These are phyloP conservation scores for Urechis unicinctus DNA, from an alignment of 2,888 invertebrate species.

Conservation along the genomic window DNA sequence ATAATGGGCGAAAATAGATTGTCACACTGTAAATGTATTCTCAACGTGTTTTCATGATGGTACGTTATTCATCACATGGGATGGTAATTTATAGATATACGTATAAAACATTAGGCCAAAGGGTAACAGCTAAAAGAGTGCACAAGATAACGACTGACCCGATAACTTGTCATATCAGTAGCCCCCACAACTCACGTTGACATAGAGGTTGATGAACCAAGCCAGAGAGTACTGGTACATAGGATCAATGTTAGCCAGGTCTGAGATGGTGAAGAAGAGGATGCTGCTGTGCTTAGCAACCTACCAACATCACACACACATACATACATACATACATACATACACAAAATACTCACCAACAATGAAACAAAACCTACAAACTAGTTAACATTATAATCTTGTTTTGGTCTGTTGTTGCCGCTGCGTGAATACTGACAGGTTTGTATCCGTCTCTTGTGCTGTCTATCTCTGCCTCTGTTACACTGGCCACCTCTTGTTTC, in stretches of 20 bases:
- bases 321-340: no score
- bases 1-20: no score
- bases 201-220: conserved; percentile 86
- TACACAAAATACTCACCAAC: conserved; percentile 4
- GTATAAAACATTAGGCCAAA: neutral
- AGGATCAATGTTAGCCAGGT: conserved; percentile 80
- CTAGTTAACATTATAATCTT: neutral
- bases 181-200: conserved; percentile 48
- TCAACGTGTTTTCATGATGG: no score
- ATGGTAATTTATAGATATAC: no score
- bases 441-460: conserved; percentile 46
- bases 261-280: conserved; percentile 86
- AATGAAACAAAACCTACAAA: neutral
- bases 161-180: neutral
- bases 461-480: conserved; percentile 51
- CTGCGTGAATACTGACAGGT: conserved; percentile 32
- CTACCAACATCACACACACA: no score
- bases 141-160: no score
- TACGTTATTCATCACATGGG: no score
- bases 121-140: neutral
- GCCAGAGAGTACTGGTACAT: conserved; percentile 92
- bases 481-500: conserved; percentile 74
- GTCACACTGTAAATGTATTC: no score
- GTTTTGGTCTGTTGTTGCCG: no score
- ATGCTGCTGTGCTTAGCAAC: conserved; percentile 54